These are phyloP conservation scores for Coluber constrictor DNA, from an alignment of 2,797 vertebrate genomes.

Conservation along the genomic window DNA sequence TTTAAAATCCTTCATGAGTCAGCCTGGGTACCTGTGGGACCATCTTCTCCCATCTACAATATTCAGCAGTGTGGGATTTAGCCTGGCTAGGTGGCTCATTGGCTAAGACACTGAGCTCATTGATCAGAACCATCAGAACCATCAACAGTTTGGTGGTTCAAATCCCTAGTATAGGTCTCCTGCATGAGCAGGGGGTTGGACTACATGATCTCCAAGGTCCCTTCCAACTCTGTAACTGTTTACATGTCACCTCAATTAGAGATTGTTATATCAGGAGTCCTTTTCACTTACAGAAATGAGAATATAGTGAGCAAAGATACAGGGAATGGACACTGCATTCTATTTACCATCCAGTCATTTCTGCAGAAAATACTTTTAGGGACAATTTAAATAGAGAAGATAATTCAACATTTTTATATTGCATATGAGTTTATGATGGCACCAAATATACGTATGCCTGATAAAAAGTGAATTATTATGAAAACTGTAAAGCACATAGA, in stretches of 20 bases:
- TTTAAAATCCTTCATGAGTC: background rate
- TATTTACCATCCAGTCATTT: background rate
- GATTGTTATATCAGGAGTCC: background rate
- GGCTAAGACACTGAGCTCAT: too few species aligned
- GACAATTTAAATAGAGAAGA: background rate
- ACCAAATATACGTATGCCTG: background rate
- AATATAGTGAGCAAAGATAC: background rate
- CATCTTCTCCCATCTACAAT: background rate
- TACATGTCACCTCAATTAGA: background rate
- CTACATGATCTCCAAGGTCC: too few species aligned
- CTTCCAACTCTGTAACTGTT: too few species aligned
- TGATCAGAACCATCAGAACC: too few species aligned
- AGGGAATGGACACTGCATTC: too few species aligned
- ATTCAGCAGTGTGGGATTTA: background rate
- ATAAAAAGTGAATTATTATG: background rate
- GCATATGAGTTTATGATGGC: background rate
- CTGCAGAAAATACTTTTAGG: background rate
- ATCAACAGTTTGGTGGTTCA: too few species aligned
- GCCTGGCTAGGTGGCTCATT: too few species aligned
- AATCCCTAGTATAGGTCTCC: too few species aligned
- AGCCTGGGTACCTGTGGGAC: background rate
- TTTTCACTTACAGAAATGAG: background rate
- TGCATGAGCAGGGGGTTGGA: too few species aligned
- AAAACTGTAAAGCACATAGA: constrained; percentile 16
- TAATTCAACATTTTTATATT: background rate